Percentiles rank a stretch among this genome's conserved stretches.
These are phyloP conservation scores for Cyphomyrmex costatus DNA, from an alignment of 1,140 invertebrate genomes.

Conservation along the genomic window DNA sequence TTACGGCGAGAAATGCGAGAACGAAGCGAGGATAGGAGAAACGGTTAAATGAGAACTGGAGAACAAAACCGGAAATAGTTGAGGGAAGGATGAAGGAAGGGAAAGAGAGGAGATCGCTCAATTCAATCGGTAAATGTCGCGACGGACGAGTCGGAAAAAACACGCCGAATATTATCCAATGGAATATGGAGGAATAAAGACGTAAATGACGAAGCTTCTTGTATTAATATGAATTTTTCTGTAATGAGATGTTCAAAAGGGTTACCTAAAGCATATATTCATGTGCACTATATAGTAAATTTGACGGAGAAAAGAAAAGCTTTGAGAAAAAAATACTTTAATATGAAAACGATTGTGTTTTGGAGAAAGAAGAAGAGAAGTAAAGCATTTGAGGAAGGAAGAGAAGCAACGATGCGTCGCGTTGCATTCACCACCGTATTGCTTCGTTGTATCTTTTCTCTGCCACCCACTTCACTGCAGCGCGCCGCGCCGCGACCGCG, in stretches of 20 bases:
- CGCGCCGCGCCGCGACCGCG: slow-evolving; percentile 30
- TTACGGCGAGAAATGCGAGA: slow-evolving; percentile 25
- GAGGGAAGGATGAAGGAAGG: neutral
- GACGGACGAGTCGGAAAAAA: neutral
- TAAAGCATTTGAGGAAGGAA: neutral
- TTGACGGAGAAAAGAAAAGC: neutral
- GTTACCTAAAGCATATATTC: too few relatives aligned
- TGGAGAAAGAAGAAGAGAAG: neutral
- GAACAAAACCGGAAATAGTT: neutral
- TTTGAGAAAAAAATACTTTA: neutral
- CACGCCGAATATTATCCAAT: neutral
- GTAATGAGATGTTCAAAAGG: too few relatives aligned
- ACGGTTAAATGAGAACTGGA: neutral
- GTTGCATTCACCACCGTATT: slow-evolving; percentile 34
- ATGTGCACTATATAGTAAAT: too few relatives aligned
- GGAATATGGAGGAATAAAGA: neutral
- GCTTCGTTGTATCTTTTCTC: neutral
- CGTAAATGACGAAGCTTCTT: neutral
- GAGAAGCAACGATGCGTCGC: slow-evolving; percentile 33
- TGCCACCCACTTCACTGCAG: neutral
- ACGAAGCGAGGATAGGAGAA: neutral
- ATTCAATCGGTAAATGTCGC: neutral
- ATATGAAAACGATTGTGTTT: slow-evolving; percentile 4
- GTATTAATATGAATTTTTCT: too few relatives aligned
- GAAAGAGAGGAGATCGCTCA: neutral